phyloP scores from a whole-genome alignment of 2,113 vertebrate genomes.

The Lipophrys pholis region DNA sequence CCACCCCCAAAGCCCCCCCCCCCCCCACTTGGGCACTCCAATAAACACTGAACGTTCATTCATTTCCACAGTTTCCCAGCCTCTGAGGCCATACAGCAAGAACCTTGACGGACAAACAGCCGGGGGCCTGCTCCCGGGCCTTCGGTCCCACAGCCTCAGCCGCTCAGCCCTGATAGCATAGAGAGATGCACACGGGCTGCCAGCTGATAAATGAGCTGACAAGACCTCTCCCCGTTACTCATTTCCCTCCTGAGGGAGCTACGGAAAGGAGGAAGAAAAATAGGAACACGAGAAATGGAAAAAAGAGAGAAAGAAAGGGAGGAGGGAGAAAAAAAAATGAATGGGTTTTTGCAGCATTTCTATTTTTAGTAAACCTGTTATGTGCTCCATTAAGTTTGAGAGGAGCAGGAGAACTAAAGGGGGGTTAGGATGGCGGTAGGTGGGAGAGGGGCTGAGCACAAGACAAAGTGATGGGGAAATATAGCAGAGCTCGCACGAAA shows the following conservation, averaged over 20 bases:
- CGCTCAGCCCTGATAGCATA: slow-evolving; percentile 51
- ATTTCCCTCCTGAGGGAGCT: slow-evolving; percentile 71
- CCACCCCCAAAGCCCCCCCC: slow-evolving; percentile 4
- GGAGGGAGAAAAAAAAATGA: slow-evolving; percentile 42
- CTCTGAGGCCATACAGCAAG: slow-evolving; percentile 25
- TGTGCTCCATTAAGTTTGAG: slow-evolving; percentile 78
- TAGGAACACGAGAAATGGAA: slow-evolving; percentile 58
- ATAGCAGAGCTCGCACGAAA: slow-evolving; percentile 5
- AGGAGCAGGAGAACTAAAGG: slow-evolving; percentile 46
- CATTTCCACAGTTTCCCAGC: slow-evolving; percentile 36
- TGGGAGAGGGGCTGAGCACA: slow-evolving; percentile 22
- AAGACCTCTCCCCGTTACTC: slow-evolving; percentile 65
- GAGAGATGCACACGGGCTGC: slow-evolving; percentile 51
- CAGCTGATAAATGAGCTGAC: slow-evolving; percentile 84
- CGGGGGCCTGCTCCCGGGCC: slow-evolving; percentile 15
- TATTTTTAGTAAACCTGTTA: slow-evolving; percentile 82
- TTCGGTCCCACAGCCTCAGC: slow-evolving; percentile 51
- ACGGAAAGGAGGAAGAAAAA: slow-evolving; percentile 47
- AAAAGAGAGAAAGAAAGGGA: slow-evolving; percentile 37
- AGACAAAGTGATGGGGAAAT: slow-evolving; percentile 30
- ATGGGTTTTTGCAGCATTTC: slow-evolving; percentile 62
- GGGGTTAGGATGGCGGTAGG: slow-evolving; percentile 35
- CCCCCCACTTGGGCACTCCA: not conserved
- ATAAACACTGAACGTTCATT: slow-evolving; percentile 46
- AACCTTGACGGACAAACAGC: slow-evolving; percentile 39